Evolutionary conservation across 2,888 invertebrate species (phyloP).

Genomic region (Diarsia mendica): DNA sequence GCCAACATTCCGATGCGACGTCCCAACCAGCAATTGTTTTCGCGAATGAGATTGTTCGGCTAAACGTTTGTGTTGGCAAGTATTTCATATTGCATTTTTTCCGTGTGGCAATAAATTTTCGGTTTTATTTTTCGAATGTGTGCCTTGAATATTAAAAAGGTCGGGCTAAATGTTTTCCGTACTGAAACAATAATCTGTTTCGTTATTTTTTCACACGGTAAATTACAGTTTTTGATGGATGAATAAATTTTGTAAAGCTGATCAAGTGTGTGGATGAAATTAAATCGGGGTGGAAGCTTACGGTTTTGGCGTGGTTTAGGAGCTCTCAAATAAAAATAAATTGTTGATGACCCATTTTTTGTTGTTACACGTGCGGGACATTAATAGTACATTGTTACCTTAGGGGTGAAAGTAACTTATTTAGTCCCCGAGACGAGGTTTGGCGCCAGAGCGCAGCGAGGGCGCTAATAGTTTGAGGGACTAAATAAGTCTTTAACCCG

Average conservation of each 20-base stretch:
- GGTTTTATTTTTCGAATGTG: conserved; percentile 42
- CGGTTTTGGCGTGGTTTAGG: not conserved
- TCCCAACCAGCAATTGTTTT: conserved; percentile 48
- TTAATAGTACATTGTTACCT: too few relatives aligned
- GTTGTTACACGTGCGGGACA: not conserved
- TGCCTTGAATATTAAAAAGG: conserved; percentile 45
- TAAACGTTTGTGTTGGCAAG: conserved; percentile 45
- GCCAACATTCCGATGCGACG: conserved; percentile 55
- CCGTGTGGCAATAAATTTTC: conserved; percentile 36
- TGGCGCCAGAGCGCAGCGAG: too few relatives aligned
- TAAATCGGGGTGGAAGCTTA: not conserved
- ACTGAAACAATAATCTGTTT: not conserved
- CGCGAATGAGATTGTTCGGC: conserved; percentile 49
- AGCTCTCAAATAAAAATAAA: not conserved
- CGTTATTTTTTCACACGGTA: not conserved
- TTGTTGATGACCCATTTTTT: not conserved
- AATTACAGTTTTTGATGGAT: conserved; percentile 26
- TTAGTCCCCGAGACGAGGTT: too few relatives aligned
- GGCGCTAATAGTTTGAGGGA: too few relatives aligned
- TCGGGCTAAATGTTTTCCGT: conserved; percentile 10
- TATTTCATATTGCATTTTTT: conserved; percentile 40
- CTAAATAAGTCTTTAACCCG: too few relatives aligned
- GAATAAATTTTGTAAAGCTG: conserved; percentile 27
- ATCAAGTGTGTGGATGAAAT: conserved; percentile 12
- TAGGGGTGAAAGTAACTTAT: too few relatives aligned